These are phyloP conservation scores for Chelidonichthys spinosus DNA, from an alignment of 2,797 vertebrate species.

Conservation along the genomic window DNA sequence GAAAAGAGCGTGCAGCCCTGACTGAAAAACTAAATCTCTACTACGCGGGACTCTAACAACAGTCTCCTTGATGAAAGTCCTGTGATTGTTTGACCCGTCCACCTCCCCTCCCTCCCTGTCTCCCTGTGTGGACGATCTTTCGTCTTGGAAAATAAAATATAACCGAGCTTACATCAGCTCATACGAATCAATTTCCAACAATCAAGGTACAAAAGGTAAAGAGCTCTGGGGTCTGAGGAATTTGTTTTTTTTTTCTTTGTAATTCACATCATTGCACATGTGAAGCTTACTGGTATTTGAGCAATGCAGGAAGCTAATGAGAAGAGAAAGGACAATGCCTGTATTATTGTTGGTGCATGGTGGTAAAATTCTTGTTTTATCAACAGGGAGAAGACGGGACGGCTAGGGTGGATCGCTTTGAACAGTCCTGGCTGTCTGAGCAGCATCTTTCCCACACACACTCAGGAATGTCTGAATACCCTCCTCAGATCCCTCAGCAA, in stretches of 20 bases:
- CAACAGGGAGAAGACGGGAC: conserved; percentile 65
- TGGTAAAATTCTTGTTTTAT: conserved; percentile 57
- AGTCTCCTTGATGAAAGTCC: no score
- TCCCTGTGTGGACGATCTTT: no score
- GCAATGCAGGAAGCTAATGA: conserved; percentile 24
- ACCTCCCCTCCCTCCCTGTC: no score
- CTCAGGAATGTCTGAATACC: conserved; percentile 55
- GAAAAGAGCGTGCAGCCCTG: no score
- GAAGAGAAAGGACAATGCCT: neutral
- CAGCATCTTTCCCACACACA: conserved; percentile 61
- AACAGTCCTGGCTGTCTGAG: conserved; percentile 40
- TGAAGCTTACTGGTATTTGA: conserved; percentile 29
- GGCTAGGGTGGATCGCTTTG: conserved; percentile 29
- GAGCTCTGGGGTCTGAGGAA: no score
- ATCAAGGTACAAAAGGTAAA: no score
- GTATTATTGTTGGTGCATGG: neutral
- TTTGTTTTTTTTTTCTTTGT: neutral
- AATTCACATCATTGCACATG: neutral
- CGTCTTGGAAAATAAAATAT: no score
- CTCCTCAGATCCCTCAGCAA: conserved; percentile 39
- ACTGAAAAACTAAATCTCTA: no score
- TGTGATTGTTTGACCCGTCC: no score
- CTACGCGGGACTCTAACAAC: no score
- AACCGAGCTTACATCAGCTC: no score
- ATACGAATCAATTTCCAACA: no score